Base-by-base conservation (phyloP, 2,888 invertebrate genomes). In the Rotaria sp. region DNA sequence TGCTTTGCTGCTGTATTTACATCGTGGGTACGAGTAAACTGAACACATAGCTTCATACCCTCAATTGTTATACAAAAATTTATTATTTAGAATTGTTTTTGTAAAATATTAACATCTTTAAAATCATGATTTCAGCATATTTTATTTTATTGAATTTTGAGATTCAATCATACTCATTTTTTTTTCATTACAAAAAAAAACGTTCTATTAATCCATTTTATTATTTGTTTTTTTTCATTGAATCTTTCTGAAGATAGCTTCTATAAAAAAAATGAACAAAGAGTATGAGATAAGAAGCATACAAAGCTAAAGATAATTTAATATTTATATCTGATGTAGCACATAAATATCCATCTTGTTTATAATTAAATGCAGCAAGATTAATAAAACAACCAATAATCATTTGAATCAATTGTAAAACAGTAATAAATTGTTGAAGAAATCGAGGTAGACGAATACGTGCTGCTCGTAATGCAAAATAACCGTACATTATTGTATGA, bases 361-460 rank as follows among this genome's bases (percentile, higher is more conserved):
- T 89, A 35, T 89, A 87, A 48, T 88, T 87, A 87, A 90, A 90
- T 2, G 96, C 95, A 94, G 95, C 95, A 87, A 96, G 92, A 92
- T 96, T 96, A 90, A 97, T 94, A 84, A 94, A 93, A 92, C 95
- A 95, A 35, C 97, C 97, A 88, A 96, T 93, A 85, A 96, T 93
- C 97, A 98, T 97, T 92, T 97, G 97, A 48, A 94, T 92, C 86
- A 97, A 93, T 91, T 98, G 97, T 85, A 96, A 93, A 38, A 94
- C 93, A 26, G 97, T 98, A 90, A 98, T 96, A 88, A 94, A 92
- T 94, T 97, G 96, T 87, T 96, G 94, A 88, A 96, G 93, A 85
- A 88, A 89, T 85, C 89, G 90, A 4, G 97, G 96, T 85, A 91
- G 88, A 30, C 89, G 88, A 88, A 92, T 88, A 84, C 90, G 89